Evolutionary conservation across 1,140 invertebrate genomes (phyloP), one percentile per base, ranked within the genome.

Genomic region (Microplitis demolitor): DNA sequence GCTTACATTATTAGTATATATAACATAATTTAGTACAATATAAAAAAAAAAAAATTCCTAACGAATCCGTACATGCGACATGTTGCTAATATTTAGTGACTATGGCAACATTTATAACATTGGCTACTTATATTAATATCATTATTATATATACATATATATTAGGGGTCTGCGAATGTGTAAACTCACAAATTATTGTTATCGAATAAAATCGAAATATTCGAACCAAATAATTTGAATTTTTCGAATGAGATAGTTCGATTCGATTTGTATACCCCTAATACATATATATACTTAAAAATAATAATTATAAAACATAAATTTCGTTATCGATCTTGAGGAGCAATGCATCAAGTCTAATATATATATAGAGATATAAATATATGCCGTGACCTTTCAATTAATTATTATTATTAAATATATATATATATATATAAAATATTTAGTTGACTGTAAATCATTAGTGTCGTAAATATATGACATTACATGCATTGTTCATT

Each of bases 41-140:
- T 58, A 69, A 60, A 5, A 64, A 69, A 60, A 5, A 64, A 71
- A 71, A 69, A 69, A 58, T 56, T 69, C 63, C 62, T 45, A 45
- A 45, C 39, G 39, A 61, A 69, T 56, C 35, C 60, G 39, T 75
- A 56, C 67, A 71, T 74, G 39, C 34, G 35, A 56, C 39, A 24
- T 39, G 37, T 61, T 50, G 51, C 16, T 71, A 45, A 45, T 66
- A 69, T 75, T 73, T 77, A 73, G 66, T 75, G 74, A 75, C 74
- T 75, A 75, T 76, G 75, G 75, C 75, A 76, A 74, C 69, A 66
- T 74, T 76, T 16, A 68, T 72, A 72, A 67, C n/a, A 56, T 45
- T 45, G 8, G 6, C 39, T 45, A 45, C 39, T 45, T 45, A 56
- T 68, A 34, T 54, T 33, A 24, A 67, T 67, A 67, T 33, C 33